Base-by-base conservation (phyloP, 1,140 invertebrate genomes). In the Aphaenogaster rudis region DNA sequence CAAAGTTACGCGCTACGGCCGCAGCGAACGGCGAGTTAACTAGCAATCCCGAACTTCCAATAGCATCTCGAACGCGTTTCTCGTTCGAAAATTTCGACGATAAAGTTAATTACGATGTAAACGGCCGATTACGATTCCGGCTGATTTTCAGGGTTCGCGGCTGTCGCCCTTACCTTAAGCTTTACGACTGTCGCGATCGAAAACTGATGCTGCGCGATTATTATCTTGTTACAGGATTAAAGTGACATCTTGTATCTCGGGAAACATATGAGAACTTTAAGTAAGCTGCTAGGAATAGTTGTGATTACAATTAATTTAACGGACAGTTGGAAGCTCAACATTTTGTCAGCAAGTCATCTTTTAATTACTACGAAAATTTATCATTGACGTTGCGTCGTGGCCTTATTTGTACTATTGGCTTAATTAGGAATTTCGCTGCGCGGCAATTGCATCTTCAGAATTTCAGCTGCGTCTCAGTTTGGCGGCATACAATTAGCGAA, bases 391-490 rank as follows among this genome's bases (percentile, higher is more conserved):
- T 74, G n/a, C 11, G 52, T 21, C 54, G 7, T 9, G n/a, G n/a
- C 28, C 33, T 84, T 61, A 59, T 71, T 48, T 0, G 4, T 13
- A 6, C 17, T 74, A 74, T 84, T 84, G 69, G 28, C 69, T 63
- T 63, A 76, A 84, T 81, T 81, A 81, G 79, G n/a, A 84, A 63
- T 84, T 84, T 84, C 45, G 45, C 33, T 2, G 54, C n/a, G 69
- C 54, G 45, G 42, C 33, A 76, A 61, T 84, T 84, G 69, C 17
- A 84, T 76, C 69, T 84, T 84, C 42, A 84, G 80, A 59, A 72
- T 72, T 82, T 82, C n/a, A 74, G 67, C 67, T 72, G 54, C 54
- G 17, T 21, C 42, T 82, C 69, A 59, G 48, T 74, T 82, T 74
- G 42, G 54, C 54, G 54, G 52, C 11, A 50, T 84, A 84, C 54